Conservation (phyloP, 1,140 invertebrate genomes). For the Neuroterus valhalla region DNA sequence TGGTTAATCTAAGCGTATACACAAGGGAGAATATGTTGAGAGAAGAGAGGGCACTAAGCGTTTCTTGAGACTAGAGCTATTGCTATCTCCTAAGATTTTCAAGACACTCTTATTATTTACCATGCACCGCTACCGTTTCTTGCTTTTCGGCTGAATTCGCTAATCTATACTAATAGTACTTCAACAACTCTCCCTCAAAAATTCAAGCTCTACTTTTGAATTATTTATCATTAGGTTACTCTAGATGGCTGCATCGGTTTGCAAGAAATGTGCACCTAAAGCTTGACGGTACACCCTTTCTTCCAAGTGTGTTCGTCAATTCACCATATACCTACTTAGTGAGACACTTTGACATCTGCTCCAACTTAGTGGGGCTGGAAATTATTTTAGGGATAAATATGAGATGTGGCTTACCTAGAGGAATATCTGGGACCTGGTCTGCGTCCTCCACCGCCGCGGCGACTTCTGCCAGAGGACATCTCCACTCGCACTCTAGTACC, state of each 20-base stretch:
- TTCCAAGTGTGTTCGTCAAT: constrained; percentile 40
- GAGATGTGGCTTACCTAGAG: constrained; percentile 68
- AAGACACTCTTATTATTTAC: too few species aligned
- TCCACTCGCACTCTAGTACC: constrained; percentile 89
- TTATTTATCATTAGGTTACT: not conserved
- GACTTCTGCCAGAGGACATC: constrained; percentile 90
- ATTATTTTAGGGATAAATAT: constrained; percentile 37
- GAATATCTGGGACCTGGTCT: constrained; percentile 74
- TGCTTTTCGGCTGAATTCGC: not conserved
- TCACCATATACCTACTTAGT: constrained; percentile 65
- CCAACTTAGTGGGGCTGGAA: constrained; percentile 58
- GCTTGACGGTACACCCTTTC: not conserved
- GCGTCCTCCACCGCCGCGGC: constrained; percentile 81
- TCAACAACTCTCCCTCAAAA: not conserved
- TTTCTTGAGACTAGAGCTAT: not conserved
- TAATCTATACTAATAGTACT: not conserved
- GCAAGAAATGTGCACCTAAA: not conserved
- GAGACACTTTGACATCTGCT: constrained; percentile 54
- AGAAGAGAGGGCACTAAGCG: constrained; percentile 43
- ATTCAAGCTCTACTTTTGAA: not conserved
- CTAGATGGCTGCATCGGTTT: not conserved
- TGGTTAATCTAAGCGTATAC: constrained; percentile 45
- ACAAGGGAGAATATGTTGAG: constrained; percentile 3
- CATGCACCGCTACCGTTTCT: not conserved
- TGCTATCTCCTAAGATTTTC: too few species aligned